Evolutionary conservation across 2,797 vertebrate species (phyloP), one percentile per base, ranked within the genome.

Genomic region (Remorina albescens): DNA sequence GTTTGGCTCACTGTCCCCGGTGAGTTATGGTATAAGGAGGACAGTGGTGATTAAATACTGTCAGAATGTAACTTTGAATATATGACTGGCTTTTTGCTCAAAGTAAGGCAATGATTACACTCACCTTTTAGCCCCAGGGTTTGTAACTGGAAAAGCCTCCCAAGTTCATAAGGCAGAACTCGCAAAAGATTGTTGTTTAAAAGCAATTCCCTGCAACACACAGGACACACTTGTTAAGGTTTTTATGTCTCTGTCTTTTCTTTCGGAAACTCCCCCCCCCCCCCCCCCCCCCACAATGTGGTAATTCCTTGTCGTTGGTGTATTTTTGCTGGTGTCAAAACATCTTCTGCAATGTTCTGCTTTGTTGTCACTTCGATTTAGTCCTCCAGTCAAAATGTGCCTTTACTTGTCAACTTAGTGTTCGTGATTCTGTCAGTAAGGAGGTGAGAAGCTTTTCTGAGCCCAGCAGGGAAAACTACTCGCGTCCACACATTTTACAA

Each of bases 121-220:
- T 86, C 36, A 93, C 98, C 98, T 98, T 99, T 99, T 64, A 99
- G 96, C 83, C 98, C 98, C 76, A 99, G 93, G 78, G 96, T 98
- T 93, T 99, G 98, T 82, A 99, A 93, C 95, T 97, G 97, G 95
- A 99, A 99, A 91, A 99, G 96, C 90, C 97, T 95, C 90, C 98
- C 98, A 91, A 99, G 98, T 96, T 99, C 98, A 63, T 98, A 99
- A 96, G 98, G 98, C 95, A 99, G 97, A 96, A 98, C 97, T 95
- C 98, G 96, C 96, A 99, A 95, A 93, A 98, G 95, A 96, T 99
- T 99, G 96, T 99, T 97, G 96, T 99, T 99, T 95, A 99, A 98
- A 96, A 99, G 97, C 95, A 99, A 97, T 96, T 99, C 98, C 97
- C 98, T 99, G 93, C 54, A 88, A 73, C 62, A 82, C 65, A 75